Evolutionary conservation across 2,113 vertebrate species (phyloP).

Genomic region (Solea solea): DNA sequence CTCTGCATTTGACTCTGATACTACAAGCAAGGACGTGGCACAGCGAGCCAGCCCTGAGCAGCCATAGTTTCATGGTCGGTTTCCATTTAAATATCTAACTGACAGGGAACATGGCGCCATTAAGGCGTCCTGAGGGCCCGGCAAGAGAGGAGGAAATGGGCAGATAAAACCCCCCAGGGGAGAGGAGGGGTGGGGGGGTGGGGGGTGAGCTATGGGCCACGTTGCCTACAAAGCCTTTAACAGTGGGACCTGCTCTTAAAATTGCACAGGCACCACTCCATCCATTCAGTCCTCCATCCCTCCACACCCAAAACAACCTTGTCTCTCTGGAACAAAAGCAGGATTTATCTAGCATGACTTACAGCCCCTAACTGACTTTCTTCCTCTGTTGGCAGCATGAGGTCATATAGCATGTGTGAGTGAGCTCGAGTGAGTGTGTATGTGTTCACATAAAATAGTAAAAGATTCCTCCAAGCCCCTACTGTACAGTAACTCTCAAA

Average conservation of each 20-base stretch:
- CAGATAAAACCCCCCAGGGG: constrained; percentile 78
- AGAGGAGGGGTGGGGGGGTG: constrained; percentile 64
- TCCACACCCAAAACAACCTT: constrained; percentile 79
- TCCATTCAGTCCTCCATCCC: constrained; percentile 57
- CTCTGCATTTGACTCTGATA: constrained; percentile 66
- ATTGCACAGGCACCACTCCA: constrained; percentile 52
- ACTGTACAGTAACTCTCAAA: constrained; percentile 51
- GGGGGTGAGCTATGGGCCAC: constrained; percentile 70
- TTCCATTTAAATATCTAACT: constrained; percentile 84
- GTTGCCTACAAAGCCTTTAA: constrained; percentile 63
- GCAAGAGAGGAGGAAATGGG: constrained; percentile 78
- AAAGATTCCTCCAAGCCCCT: constrained; percentile 50
- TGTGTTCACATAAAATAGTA: constrained; percentile 56
- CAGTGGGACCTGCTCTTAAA: constrained; percentile 74
- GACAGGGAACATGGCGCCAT: constrained; percentile 83
- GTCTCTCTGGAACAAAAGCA: constrained; percentile 76
- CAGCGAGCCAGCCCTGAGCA: constrained; percentile 72
- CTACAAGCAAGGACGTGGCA: constrained; percentile 79
- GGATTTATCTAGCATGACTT: constrained; percentile 81
- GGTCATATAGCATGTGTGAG: constrained; percentile 68
- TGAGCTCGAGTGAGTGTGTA: constrained; percentile 42
- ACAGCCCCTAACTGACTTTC: constrained; percentile 64
- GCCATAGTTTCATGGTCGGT: constrained; percentile 82
- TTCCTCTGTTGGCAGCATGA: constrained; percentile 59
- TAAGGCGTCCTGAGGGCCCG: constrained; percentile 76